Percentiles rank a stretch among this genome's conserved stretches.
phyloP scores from a whole-genome alignment of 2,113 vertebrate genomes.

The human (Homo sapiens) region GRCh38 chr1:30195501-30196000 shows the following conservation, averaged over 20 bases:
- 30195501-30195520: background rate
- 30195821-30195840: background rate
- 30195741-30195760: too few relatives aligned
- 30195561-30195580: background rate
- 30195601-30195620: background rate
- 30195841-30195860: background rate
- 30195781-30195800: fast-evolving
- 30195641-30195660: background rate
- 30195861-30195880: too few relatives aligned
- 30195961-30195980: fast-evolving
- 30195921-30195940: background rate
- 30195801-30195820: background rate
- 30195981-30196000: background rate
- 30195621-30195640: background rate
- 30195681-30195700: background rate
- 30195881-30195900: fast-evolving
- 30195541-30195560: background rate
- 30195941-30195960: too few relatives aligned
- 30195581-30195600: background rate
- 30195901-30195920: background rate
- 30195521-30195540: background rate
- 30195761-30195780: background rate
- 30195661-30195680: background rate
- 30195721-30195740: background rate
- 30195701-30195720: background rate